Conservation (phyloP, 2,888 invertebrate genomes). For the Clostera curtula region DNA sequence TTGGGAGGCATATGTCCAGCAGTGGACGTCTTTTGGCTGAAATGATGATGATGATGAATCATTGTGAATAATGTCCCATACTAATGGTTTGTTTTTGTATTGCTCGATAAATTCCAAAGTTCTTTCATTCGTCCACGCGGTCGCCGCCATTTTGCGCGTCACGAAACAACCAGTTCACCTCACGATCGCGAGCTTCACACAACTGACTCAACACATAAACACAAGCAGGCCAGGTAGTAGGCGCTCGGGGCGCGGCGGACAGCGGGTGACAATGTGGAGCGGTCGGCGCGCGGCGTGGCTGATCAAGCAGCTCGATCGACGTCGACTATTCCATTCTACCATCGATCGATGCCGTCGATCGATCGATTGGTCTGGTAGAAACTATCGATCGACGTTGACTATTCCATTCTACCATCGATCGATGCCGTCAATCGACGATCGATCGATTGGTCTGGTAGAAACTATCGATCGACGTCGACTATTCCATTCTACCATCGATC, state of each 20-base stretch:
- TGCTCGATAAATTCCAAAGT: constrained; percentile 25
- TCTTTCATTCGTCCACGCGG: constrained; percentile 23
- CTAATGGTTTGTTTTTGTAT: constrained; percentile 22
- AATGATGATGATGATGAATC: no score
- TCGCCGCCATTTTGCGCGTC: constrained; percentile 21
- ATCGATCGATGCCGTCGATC: constrained; percentile 10
- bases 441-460: no score
- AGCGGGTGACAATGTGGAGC: constrained; percentile 6
- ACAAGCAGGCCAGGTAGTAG: constrained; percentile 7
- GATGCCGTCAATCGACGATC: no score
- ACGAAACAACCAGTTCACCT: constrained; percentile 7
- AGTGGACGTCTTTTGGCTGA: no score
- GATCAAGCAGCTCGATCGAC: constrained; percentile 10
- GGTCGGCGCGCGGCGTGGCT: constrained; percentile 8
- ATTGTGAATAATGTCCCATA: constrained; percentile 24
- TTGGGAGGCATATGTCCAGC: no score
- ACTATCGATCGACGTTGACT: constrained; percentile 1
- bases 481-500: no score
- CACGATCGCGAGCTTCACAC: constrained; percentile 15
- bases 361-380: no score
- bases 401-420: constrained; percentile 9
- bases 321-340: constrained; percentile 9
- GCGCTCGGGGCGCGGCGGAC: constrained; percentile 6
- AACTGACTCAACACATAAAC: constrained; percentile 7
- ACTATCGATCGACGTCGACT: constrained; percentile 9